A percentile compares a stretch with the other conserved stretches of the same genome.
phyloP scores from a whole-genome alignment of 2,797 vertebrate species.

The Lithobates sylvaticus region DNA sequence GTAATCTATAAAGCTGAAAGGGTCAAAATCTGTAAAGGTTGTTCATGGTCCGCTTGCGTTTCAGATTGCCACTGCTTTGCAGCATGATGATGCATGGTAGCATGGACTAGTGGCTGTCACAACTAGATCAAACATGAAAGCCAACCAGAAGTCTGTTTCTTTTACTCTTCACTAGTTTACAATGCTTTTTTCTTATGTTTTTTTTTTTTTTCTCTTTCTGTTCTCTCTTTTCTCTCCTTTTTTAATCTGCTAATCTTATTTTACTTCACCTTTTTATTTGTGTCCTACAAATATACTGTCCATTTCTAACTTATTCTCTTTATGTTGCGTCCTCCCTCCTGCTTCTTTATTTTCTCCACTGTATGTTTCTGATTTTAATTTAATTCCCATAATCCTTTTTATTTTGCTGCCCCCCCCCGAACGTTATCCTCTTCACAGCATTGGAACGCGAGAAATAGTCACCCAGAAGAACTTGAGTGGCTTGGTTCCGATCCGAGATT shows the following conservation, averaged over 20 bases:
- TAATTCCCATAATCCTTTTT: slow-evolving; percentile 50
- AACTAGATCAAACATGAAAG: slow-evolving; percentile 82
- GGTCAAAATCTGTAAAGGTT: slow-evolving; percentile 80
- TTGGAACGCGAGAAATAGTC: slow-evolving; percentile 98
- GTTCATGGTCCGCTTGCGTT: slow-evolving; percentile 82
- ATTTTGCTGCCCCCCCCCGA: slow-evolving; percentile 71
- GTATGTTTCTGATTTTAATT: slow-evolving; percentile 61
- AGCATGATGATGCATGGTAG: slow-evolving; percentile 80
- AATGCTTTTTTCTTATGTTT: slow-evolving; percentile 87
- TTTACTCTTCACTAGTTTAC: slow-evolving; percentile 80
- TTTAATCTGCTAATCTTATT: slow-evolving; percentile 73
- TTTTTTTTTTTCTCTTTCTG: slow-evolving; percentile 77
- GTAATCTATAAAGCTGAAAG: slow-evolving; percentile 68
- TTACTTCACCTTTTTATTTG: slow-evolving; percentile 58
- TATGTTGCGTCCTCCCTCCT: slow-evolving; percentile 64
- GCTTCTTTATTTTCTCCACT: slow-evolving; percentile 66
- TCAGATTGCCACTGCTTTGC: slow-evolving; percentile 73
- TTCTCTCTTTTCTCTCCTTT: slow-evolving; percentile 81
- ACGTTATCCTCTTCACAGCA: slow-evolving; percentile 86
- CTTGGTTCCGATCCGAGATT: slow-evolving; percentile 95
- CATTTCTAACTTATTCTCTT: slow-evolving; percentile 66
- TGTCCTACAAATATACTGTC: slow-evolving; percentile 63
- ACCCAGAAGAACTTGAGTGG: slow-evolving; percentile 99
- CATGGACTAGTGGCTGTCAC: slow-evolving; percentile 75
- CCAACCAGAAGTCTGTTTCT: slow-evolving; percentile 81